Conservation (phyloP, 92 coral and sea anemone species). For the Porites cylindrica region DNA sequence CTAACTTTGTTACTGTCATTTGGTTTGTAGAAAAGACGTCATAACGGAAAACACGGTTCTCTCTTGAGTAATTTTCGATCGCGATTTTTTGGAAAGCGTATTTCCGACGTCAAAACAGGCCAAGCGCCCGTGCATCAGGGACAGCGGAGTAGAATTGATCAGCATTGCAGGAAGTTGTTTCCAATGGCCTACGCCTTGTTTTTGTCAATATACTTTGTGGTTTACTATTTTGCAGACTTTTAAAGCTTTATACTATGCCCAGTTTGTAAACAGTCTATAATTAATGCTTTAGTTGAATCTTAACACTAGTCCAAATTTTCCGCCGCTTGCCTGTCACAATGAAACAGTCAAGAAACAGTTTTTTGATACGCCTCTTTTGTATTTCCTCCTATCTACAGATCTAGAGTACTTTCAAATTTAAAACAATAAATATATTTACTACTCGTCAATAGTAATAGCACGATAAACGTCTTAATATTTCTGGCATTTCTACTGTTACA, state of each 20-base stretch:
- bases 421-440: too few relatives aligned
- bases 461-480: too few relatives aligned
- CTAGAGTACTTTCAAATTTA: too few relatives aligned
- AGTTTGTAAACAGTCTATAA: background rate
- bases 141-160: background rate
- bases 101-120: background rate
- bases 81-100: background rate
- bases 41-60: background rate
- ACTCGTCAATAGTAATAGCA: too few relatives aligned
- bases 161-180: conserved; percentile 13
- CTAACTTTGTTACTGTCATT: background rate
- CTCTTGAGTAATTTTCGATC: background rate
- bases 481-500: too few relatives aligned
- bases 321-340: too few relatives aligned
- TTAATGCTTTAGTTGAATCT: too few relatives aligned
- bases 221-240: conserved; percentile 10
- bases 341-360: too few relatives aligned
- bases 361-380: too few relatives aligned
- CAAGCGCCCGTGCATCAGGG: background rate
- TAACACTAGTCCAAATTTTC: background rate
- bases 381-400: too few relatives aligned
- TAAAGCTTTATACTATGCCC: background rate
- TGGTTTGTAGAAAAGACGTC: background rate
- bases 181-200: conserved; percentile 11
- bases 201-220: conserved; percentile 13